Evolutionary conservation across 2,797 vertebrate genomes (phyloP).

Genomic region (Pelochelys cantorii): DNA sequence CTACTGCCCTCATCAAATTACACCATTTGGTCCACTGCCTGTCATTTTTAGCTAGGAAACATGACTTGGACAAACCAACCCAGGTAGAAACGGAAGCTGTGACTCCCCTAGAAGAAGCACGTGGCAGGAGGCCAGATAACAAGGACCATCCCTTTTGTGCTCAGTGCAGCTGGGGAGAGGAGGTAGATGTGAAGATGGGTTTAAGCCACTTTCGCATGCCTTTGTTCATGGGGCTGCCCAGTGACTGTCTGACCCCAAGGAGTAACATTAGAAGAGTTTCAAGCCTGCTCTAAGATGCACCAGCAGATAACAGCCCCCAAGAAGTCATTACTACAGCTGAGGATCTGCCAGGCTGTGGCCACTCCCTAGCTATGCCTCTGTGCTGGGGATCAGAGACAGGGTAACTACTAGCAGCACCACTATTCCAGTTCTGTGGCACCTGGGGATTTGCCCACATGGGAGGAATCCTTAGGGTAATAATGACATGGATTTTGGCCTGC

Average conservation of each 20-base stretch:
- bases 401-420: too few relatives aligned
- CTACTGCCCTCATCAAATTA: not conserved
- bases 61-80: not conserved
- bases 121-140: not conserved
- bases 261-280: not conserved
- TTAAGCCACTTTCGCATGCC: not conserved
- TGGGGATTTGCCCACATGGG: not conserved
- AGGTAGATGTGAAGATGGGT: not conserved
- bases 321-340: not conserved
- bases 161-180: not conserved
- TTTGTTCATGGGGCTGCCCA: too few relatives aligned
- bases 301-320: not conserved
- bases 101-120: not conserved
- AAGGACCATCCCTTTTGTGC: not conserved
- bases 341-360: not conserved
- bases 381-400: not conserved
- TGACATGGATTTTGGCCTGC: not conserved
- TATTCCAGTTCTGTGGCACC: not conserved
- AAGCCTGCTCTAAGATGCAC: not conserved
- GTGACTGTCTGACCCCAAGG: not conserved
- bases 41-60: not conserved
- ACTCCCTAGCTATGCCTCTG: not conserved
- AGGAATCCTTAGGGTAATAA: not conserved
- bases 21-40: not conserved
- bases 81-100: not conserved